Evolutionary conservation across 1,140 invertebrate genomes (phyloP).

Genomic region (Rhyzopertha dominica): DNA sequence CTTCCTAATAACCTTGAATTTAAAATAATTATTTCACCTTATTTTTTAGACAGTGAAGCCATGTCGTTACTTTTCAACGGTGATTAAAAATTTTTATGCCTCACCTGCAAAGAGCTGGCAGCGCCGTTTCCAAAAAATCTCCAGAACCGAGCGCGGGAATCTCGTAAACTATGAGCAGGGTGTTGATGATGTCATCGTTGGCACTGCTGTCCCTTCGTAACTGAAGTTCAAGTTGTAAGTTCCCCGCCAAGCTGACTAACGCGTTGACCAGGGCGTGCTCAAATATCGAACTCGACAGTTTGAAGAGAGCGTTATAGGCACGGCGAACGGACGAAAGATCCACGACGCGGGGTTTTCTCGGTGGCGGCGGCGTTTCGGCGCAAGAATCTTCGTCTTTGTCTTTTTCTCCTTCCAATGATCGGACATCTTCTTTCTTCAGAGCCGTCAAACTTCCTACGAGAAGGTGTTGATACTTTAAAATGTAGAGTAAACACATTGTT

Average conservation of each 20-base stretch:
- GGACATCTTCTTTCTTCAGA: constrained; percentile 62
- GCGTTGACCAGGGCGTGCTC: constrained; percentile 76
- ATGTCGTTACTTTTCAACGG: too few species aligned
- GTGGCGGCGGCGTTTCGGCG: constrained; percentile 26
- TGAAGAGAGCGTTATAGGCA: constrained; percentile 57
- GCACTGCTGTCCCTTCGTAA: constrained; percentile 51
- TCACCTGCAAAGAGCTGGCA: constrained; percentile 78
- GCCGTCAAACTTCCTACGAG: constrained; percentile 40
- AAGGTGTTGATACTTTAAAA: too few species aligned
- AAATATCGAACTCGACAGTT: constrained; percentile 47
- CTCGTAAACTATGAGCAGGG: constrained; percentile 84
- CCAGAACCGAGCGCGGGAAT: constrained; percentile 71
- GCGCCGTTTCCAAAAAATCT: constrained; percentile 77
- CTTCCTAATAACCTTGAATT: too few species aligned
- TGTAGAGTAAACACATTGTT: too few species aligned
- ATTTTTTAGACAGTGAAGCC: too few species aligned
- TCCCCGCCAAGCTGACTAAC: constrained; percentile 66
- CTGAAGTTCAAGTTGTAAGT: constrained; percentile 68
- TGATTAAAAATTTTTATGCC: too few species aligned
- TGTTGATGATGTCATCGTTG: constrained; percentile 61
- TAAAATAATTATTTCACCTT: too few species aligned
- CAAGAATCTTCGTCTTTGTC: constrained; percentile 79
- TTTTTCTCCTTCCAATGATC: constrained; percentile 68
- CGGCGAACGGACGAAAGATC: constrained; percentile 60
- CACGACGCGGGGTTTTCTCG: constrained; percentile 18